phyloP scores from a whole-genome alignment of 2,113 vertebrate genomes.

The Tenrec ecaudatus region DNA sequence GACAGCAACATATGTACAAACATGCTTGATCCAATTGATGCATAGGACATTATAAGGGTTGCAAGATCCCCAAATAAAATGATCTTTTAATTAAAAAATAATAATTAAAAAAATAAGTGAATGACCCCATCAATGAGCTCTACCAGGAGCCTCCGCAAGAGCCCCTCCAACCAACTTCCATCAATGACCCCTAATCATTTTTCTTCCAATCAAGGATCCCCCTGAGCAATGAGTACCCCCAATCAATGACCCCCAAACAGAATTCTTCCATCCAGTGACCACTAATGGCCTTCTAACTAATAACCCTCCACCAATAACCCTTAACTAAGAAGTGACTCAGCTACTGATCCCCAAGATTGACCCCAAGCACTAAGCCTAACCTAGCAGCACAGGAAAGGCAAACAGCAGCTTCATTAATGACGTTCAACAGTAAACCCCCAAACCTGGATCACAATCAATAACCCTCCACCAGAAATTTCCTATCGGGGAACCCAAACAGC shows the following conservation, averaged over 20 bases:
- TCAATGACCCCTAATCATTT: background rate
- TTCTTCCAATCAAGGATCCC: background rate
- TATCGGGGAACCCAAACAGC: background rate
- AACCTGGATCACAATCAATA: background rate
- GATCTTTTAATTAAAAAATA: too few species aligned
- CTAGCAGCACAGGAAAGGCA: background rate
- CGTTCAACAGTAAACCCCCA: background rate
- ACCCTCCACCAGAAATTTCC: background rate
- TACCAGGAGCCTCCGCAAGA: too few species aligned
- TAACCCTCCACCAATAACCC: background rate
- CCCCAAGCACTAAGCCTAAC: background rate
- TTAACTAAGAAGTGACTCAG: background rate
- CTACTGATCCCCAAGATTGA: background rate
- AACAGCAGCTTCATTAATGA: background rate
- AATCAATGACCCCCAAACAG: background rate
- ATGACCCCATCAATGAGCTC: too few species aligned
- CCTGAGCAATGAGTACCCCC: too few species aligned
- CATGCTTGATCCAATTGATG: too few species aligned
- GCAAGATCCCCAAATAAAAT: too few species aligned
- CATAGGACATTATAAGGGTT: too few species aligned
- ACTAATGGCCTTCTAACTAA: background rate
- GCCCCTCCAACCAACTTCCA: too few species aligned
- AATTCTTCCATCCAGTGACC: background rate
- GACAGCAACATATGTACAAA: too few species aligned
- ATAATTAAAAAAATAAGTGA: too few species aligned